Evolutionary conservation across 2,888 invertebrate species (phyloP).

Genomic region (Nephrotoma guestfalica): DNA sequence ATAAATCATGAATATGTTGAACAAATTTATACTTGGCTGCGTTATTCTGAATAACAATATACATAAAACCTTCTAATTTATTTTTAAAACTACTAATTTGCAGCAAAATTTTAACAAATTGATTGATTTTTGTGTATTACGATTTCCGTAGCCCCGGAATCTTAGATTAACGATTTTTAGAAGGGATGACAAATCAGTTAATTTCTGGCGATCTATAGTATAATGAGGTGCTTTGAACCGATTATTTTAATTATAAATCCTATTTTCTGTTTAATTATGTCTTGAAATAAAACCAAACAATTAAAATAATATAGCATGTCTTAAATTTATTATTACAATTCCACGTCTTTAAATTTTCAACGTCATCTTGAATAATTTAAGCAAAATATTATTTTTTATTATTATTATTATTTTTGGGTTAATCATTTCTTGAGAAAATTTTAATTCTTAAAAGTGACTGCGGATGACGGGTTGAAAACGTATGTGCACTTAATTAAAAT

Average conservation of each 20-base stretch:
- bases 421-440: background rate
- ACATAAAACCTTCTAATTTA: background rate
- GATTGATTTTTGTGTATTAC: background rate
- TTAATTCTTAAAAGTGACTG: background rate
- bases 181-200: no score
- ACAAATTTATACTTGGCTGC: background rate
- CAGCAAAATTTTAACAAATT: background rate
- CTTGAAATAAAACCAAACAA: background rate
- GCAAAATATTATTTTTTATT: background rate
- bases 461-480: background rate
- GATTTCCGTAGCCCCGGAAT: background rate
- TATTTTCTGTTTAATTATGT: background rate
- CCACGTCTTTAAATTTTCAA: background rate
- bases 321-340: background rate
- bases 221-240: background rate
- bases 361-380: background rate
- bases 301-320: background rate
- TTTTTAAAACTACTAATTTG: background rate
- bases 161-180: no score
- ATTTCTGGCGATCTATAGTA: no score
- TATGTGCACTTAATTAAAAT: background rate
- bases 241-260: background rate
- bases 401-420: background rate
- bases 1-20: background rate
- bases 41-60: background rate